Conservation (phyloP, 1,140 invertebrate genomes). For the Rhizoglyphus robini region DNA sequence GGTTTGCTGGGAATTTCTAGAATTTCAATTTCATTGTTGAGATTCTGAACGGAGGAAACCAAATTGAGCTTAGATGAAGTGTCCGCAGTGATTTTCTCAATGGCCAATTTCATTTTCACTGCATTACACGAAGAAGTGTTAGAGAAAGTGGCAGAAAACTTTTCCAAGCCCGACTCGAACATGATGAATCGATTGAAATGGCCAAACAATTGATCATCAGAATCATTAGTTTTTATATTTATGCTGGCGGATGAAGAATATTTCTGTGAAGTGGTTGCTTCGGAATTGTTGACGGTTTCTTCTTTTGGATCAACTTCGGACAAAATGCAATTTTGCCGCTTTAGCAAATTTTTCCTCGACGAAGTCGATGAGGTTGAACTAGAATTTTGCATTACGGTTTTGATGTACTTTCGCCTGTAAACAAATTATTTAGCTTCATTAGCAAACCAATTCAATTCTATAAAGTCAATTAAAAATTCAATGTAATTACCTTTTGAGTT, state of each 20-base stretch:
- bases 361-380: conserved; percentile 9
- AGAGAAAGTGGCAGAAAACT: conserved; percentile 63
- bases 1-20: conserved; percentile 23
- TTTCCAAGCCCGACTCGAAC: conserved; percentile 90
- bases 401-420: too few species aligned
- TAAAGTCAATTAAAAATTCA: too few species aligned
- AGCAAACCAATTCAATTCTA: too few species aligned
- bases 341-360: background rate
- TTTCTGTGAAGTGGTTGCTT: too few species aligned
- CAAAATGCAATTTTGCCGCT: conserved; percentile 13
- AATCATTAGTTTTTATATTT: background rate
- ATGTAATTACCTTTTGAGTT: too few species aligned
- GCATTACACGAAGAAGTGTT: conserved; percentile 32
- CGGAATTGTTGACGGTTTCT: too few species aligned
- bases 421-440: too few species aligned
- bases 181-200: conserved; percentile 64
- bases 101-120: conserved; percentile 42
- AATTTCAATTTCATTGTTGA: background rate
- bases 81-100: conserved; percentile 37
- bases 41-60: conserved; percentile 25
- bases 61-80: too few species aligned
- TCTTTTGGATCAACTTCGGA: too few species aligned
- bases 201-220: background rate
- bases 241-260: too few species aligned
- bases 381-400: background rate